Conservation (phyloP, 2,797 vertebrate species). For the Coracias cyanogaster region DNA sequence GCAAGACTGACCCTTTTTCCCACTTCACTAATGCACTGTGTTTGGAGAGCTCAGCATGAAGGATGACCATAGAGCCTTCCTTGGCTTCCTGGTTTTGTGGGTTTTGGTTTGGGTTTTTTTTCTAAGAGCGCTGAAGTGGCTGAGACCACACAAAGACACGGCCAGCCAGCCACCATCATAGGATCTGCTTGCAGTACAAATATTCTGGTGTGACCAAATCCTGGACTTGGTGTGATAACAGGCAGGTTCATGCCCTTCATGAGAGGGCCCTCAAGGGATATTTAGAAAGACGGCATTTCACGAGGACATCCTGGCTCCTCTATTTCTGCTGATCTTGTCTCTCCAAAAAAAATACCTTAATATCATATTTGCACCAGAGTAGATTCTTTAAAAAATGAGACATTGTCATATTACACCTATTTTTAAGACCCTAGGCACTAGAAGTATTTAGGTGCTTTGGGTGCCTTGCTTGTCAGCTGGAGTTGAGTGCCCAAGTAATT, state of each 20-base stretch:
- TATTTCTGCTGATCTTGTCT: neutral
- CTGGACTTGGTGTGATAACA: neutral
- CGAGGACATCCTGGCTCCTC: neutral
- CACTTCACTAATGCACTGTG: neutral
- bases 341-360: neutral
- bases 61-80: neutral
- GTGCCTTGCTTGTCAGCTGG: neutral
- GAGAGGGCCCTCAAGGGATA: neutral
- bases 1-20: conserved; percentile 49
- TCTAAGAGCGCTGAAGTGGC: neutral
- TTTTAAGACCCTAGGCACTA: neutral
- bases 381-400: accelerated
- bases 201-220: neutral
- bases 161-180: neutral
- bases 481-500: neutral
- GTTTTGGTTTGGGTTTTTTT: neutral
- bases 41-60: conserved; percentile 14
- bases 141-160: neutral
- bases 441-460: neutral
- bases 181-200: neutral
- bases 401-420: neutral
- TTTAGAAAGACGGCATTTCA: neutral
- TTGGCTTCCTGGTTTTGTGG: neutral
- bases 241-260: accelerated
- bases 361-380: neutral